These are phyloP conservation scores for Daboia siamensis DNA, from an alignment of 2,113 vertebrate species.

Conservation along the genomic window DNA sequence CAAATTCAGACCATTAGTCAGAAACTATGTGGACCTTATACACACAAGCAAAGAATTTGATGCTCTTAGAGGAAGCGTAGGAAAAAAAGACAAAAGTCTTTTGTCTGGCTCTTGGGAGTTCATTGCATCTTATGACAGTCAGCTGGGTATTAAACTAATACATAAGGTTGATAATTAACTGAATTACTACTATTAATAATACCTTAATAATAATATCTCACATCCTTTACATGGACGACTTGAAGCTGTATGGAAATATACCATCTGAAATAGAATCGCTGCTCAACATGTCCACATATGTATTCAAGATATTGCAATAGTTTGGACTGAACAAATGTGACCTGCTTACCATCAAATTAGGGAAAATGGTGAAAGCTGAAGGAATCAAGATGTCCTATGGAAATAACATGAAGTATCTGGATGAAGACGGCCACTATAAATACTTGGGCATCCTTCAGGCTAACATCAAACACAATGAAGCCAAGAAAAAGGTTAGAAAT, in stretches of 20 bases:
- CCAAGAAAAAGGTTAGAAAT: neutral
- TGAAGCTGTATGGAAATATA: neutral
- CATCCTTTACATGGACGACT: neutral
- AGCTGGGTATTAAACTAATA: neutral
- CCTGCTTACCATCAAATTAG: neutral
- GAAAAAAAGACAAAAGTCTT: neutral
- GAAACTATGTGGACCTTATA: neutral
- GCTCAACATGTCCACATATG: neutral
- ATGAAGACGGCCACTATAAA: neutral
- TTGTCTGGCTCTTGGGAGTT: neutral
- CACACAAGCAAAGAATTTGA: neutral
- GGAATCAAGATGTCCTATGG: neutral
- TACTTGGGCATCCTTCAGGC: neutral
- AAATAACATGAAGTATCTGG: neutral
- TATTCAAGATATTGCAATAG: neutral
- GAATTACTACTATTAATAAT: neutral
- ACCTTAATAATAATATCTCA: neutral
- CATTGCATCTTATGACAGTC: neutral
- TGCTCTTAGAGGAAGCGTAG: neutral
- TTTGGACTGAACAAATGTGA: neutral
- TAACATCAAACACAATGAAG: neutral
- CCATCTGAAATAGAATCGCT: neutral
- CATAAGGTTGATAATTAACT: neutral
- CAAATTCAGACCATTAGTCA: neutral
- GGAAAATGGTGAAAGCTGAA: neutral